Base-by-base conservation (phyloP, 2,113 vertebrate species). In the Callionymus lyra region DNA sequence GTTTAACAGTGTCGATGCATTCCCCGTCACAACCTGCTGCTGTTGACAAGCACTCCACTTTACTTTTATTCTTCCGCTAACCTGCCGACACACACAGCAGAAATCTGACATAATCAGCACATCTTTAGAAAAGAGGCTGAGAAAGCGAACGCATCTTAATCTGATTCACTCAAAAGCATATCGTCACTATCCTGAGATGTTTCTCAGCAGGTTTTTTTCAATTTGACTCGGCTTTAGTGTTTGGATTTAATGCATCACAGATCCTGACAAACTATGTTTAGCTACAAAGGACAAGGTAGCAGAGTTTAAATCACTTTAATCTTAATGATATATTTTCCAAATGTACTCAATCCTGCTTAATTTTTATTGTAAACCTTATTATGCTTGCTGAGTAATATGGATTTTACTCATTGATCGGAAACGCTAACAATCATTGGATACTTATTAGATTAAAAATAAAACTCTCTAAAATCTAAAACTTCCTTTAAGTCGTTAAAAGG, bases 31-130 rank as follows among this genome's bases (percentile, higher is more conserved):
- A 62, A 16, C 27, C 6, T 70, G 74, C 63, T 64, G 47, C 70
- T 39, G 50, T 48, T 62, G 50, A 71, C 40, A 53, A 53, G 16
- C 57, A 46, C 32, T 43, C 21, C 64, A 53, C 21, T 52, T 49
- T 49, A 32, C 17, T 56, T 2, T 44, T 46, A 34, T 31, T 45
- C 33, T 9, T 11, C 34, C 38, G 51, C 13, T 52, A 40, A 10
- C 31, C 42, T 2, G 0, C 60, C 19, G 47, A 57, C 56, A 57
- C 45, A 62, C 53, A 34, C 68, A 66, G 74, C 42, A 37, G 45
- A 59, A 40, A 65, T 59, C 57, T 74, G 74, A 79, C 74, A 67
- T 59, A 77, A 72, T 81, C 68, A 70, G 79, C 59, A 74, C 69
- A 75, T 42, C 47, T 38, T 58, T 42, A 41, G 11, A 47, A 67